phyloP scores from a whole-genome alignment of 1,140 invertebrate genomes.

The Heliconius hewitsoni region DNA sequence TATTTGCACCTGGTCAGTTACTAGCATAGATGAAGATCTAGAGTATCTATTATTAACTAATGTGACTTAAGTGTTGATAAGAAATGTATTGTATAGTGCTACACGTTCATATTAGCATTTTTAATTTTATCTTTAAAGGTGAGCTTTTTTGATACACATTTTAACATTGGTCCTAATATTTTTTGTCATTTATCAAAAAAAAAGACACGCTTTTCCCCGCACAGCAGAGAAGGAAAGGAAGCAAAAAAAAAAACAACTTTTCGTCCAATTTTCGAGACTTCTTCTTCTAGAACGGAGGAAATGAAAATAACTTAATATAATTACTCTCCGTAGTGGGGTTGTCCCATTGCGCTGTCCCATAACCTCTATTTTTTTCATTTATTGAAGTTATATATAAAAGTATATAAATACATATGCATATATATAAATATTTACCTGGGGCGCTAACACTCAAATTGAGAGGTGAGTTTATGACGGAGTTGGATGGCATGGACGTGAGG shows the following conservation, averaged over 20 bases:
- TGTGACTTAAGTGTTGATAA: neutral
- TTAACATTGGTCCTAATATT: neutral
- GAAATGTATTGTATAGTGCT: neutral
- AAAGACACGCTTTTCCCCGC: too few species aligned
- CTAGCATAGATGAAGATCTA: neutral
- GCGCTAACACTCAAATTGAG: constrained; percentile 90
- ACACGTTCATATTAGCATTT: neutral
- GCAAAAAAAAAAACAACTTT: too few species aligned
- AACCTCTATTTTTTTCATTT: too few species aligned
- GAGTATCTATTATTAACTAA: neutral
- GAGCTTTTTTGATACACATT: neutral
- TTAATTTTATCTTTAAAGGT: neutral
- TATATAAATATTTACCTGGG: constrained; percentile 77
- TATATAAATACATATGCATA: too few species aligned
- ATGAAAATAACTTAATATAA: too few species aligned
- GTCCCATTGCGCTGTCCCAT: too few species aligned
- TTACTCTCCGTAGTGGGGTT: too few species aligned
- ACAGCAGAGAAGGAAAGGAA: too few species aligned
- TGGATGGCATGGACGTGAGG: constrained; percentile 84
- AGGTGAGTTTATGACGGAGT: constrained; percentile 88
- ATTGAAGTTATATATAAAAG: too few species aligned
- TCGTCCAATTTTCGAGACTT: too few species aligned
- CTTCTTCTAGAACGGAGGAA: too few species aligned
- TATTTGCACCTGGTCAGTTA: neutral
- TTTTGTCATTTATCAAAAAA: too few species aligned